Evolutionary conservation across 2,797 vertebrate genomes (phyloP).

Genomic region (Phylloscopus collybita): DNA sequence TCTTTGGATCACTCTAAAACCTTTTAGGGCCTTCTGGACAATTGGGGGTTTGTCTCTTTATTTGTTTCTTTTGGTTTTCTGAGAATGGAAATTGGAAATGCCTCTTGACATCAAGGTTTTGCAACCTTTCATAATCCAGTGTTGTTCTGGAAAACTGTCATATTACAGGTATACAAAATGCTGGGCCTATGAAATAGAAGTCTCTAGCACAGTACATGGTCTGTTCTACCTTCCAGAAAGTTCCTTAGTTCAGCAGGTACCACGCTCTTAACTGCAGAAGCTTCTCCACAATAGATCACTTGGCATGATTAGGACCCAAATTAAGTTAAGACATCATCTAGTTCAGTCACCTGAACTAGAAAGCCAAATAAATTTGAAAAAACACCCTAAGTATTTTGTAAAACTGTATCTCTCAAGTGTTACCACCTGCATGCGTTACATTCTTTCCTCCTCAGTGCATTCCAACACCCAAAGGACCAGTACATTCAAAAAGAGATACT

Average conservation of each 20-base stretch:
- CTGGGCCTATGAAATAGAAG: background rate
- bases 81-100: background rate
- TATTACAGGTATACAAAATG: background rate
- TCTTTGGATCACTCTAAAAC: background rate
- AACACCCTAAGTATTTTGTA: background rate
- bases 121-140: background rate
- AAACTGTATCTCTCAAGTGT: background rate
- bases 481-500: constrained; percentile 25
- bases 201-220: background rate
- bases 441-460: background rate
- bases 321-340: background rate
- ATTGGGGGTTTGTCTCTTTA: rapidly evolving
- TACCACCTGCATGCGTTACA: background rate
- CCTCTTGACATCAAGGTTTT: background rate
- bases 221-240: background rate
- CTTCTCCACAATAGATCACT: background rate
- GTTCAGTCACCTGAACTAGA: background rate
- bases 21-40: background rate
- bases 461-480: background rate
- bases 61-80: background rate
- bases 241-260: background rate
- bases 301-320: background rate
- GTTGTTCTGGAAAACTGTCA: background rate
- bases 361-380: background rate
- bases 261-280: background rate